Conservation (phyloP, 2,888 invertebrate genomes). For the Hetaerina titia region DNA sequence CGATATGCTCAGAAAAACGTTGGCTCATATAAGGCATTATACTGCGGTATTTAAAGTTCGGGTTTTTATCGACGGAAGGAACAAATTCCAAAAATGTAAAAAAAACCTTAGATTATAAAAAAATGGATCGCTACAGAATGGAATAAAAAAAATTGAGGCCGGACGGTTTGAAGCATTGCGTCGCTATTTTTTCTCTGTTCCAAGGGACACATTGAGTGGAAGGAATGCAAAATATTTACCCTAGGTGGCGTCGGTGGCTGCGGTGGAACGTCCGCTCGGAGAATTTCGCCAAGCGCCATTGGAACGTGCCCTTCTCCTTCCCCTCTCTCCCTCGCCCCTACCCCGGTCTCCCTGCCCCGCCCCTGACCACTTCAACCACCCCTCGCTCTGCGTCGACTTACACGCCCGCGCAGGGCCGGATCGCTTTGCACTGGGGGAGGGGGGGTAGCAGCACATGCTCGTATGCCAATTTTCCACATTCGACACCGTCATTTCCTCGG, state of each 20-base stretch:
- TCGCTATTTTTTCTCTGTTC: not conserved
- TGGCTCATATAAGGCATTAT: not conserved
- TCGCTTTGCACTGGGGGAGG: no score
- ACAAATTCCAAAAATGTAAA: conserved; percentile 10
- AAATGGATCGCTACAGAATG: not conserved
- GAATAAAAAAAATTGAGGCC: not conserved
- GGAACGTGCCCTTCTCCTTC: not conserved
- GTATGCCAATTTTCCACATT: no score
- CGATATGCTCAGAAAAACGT: not conserved
- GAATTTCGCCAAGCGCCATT: not conserved
- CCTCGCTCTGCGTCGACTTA: no score
- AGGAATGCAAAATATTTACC: conserved; percentile 39
- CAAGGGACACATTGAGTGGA: not conserved
- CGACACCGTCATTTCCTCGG: no score
- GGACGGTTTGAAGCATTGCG: not conserved
- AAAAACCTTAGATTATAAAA: not conserved
- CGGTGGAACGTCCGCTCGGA: not conserved
- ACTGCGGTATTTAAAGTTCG: not conserved
- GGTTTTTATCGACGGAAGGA: not conserved
- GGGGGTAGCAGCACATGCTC: no score
- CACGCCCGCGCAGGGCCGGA: no score
- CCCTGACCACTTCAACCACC: not conserved
- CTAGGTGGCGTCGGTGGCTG: not conserved
- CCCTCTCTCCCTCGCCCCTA: not conserved
- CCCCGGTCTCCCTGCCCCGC: not conserved